Evolutionary conservation across 2,797 vertebrate genomes (phyloP), one percentile per base, ranked within the genome.

Genomic region (Cetoscarus ocellatus): DNA sequence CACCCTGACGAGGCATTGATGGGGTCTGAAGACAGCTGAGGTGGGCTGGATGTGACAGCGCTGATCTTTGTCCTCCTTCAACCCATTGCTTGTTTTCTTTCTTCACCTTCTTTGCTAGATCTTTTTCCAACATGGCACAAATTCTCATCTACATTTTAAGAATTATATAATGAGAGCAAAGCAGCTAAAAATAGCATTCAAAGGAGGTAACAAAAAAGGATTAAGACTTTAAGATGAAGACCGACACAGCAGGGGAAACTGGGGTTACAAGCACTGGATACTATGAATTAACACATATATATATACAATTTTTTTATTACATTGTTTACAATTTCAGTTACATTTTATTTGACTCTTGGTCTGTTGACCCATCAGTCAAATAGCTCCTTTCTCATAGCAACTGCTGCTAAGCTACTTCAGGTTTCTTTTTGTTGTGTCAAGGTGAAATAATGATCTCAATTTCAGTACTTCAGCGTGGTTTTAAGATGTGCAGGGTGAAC

Each of bases 111-210:
- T 78, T 65, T 52, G 60, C 73, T 38, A 52, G 90, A 85, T 67
- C 54, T 68, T 83, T 54, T 67, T 78, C 64, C 45, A 83, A 90
- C 80, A 83, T 87, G 82, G 84, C 84, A 79, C 69, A 69, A 78
- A 81, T 87, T 86, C 72, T 79, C 71, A 81, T 84, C 75, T 81
- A 85, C 77, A 83, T 88, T 89, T 82, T 87, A 76, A 79, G 71
- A 89, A 92, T 93, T 93, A 94, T 82, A 93, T 93, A 93, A 93
- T 91, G 88, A 79, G 74, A 90, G 80, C 83, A 79, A 90, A 88
- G 56, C 62, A 61, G 75, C 85, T 92, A 90, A 88, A 94, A 93
- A 95, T 92, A 93, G 85, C 73, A 68, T 51, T 80, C 61, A 73
- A 75, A 83, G 61, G 64, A 40, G 35, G 52, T 36, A 34, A 42